These are phyloP conservation scores for Steinernema carpocapsae DNA, from an alignment of 2,888 invertebrate genomes.

Conservation along the genomic window DNA sequence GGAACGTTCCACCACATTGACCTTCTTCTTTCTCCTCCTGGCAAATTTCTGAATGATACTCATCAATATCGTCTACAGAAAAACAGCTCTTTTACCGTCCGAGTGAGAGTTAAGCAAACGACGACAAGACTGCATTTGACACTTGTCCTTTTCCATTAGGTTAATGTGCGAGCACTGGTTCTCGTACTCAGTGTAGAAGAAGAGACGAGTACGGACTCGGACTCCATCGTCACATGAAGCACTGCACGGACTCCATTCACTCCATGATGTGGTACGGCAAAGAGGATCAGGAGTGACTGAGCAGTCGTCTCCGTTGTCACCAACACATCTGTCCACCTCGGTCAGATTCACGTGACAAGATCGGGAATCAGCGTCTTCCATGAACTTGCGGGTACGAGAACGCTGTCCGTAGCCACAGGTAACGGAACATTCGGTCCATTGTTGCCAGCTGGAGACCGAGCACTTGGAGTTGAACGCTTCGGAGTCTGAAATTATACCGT, in stretches of 20 bases:
- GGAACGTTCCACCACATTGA: constrained; percentile 85
- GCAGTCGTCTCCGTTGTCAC: constrained; percentile 67
- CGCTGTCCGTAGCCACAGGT: constrained; percentile 86
- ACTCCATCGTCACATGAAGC: constrained; percentile 71
- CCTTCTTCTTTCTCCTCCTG: constrained; percentile 81
- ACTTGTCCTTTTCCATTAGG: constrained; percentile 67
- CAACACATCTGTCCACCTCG: constrained; percentile 82
- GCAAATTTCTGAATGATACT: constrained; percentile 78
- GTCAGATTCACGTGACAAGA: constrained; percentile 77
- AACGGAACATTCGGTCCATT: constrained; percentile 82
- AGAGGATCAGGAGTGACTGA: constrained; percentile 65
- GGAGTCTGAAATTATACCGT: constrained; percentile 62
- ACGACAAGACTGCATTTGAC: constrained; percentile 63
- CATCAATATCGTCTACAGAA: constrained; percentile 13
- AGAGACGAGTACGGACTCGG: constrained; percentile 74
- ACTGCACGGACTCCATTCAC: constrained; percentile 72
- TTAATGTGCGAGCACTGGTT: constrained; percentile 51
- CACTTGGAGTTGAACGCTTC: constrained; percentile 73
- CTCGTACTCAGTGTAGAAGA: constrained; percentile 68
- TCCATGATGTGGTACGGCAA: constrained; percentile 69
- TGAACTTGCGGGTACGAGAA: constrained; percentile 80
- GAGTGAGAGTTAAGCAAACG: constrained; percentile 63
- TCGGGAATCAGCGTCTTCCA: constrained; percentile 78
- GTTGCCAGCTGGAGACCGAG: constrained; percentile 78
- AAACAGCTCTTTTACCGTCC: constrained; percentile 58